Base-by-base conservation (phyloP, 2,113 vertebrate species). In the Rostratula benghalensis region DNA sequence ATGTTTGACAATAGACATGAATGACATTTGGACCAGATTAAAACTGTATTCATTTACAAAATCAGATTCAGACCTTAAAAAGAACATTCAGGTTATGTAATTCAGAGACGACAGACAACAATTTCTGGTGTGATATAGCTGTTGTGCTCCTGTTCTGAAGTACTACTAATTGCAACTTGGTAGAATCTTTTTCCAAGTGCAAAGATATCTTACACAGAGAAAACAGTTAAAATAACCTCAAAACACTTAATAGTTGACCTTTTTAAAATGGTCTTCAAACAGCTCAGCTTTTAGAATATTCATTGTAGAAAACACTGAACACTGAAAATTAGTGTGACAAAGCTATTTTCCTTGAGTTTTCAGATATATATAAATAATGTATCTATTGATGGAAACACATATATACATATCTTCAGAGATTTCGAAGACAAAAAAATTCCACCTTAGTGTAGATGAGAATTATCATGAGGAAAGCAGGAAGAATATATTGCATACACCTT, bases 21-120 rank as follows among this genome's bases (percentile, higher is more conserved):
- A 82, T 71, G 80, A 60, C 64, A 87, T 95, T 96, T 95, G 68
- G 60, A 91, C 48, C 2, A 37, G 21, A 94, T 91, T 89, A 89
- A 95, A 93, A 78, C 21, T 0, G 1, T 61, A 59, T 70, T 95
- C 64, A 4, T 7, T 81, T 93, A 30, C 19, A 83, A 95, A 95
- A 90, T 92, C 37, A 61, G 31, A 74, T 77, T 93, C 71, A 92
- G 59, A 41, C 28, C 61, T 45, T 24, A 74, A 93, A 90, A 35
- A 48, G 79, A 85, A 64, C 60, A 54, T 65, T 63, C 13, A 67
- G 41, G 18, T 83, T 90, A 90, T 53, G 37, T 74, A 93, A 88
- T 80, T 70, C 71, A 83, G 41, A 83, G 94, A 79, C 31, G 27
- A 63, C 53, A 79, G n/a, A 63, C 43, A 70, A 65, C 30, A 80